Conservation (phyloP, 2,113 vertebrate species). For the Arenaria interpres region DNA sequence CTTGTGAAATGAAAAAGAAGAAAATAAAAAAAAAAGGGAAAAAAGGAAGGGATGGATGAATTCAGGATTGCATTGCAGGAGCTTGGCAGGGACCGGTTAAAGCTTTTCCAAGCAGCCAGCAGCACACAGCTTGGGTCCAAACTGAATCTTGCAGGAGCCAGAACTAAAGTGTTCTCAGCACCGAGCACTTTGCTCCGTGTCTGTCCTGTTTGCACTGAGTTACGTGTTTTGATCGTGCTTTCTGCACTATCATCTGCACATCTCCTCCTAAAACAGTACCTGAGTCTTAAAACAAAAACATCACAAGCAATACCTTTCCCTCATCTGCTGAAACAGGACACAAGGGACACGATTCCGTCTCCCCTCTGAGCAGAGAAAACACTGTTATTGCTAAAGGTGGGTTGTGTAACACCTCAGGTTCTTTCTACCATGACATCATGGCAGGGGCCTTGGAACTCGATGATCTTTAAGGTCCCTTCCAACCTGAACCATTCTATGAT, state of each 20-base stretch:
- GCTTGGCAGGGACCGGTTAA: background rate
- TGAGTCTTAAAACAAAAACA: background rate
- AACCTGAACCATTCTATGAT: too few relatives aligned
- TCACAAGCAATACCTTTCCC: background rate
- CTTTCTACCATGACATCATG: background rate
- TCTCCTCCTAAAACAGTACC: background rate
- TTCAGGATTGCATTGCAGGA: background rate
- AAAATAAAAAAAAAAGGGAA: background rate
- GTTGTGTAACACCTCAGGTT: background rate
- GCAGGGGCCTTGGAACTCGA: too few relatives aligned
- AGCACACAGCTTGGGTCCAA: background rate
- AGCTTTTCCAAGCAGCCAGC: conserved; percentile 7
- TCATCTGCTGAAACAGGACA: background rate
- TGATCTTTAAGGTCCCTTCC: too few relatives aligned
- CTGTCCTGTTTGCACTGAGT: background rate
- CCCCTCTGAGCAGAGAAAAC: background rate
- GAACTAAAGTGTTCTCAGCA: background rate
- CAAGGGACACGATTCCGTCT: background rate
- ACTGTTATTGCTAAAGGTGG: background rate
- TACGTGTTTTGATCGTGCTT: background rate
- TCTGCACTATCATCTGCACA: background rate
- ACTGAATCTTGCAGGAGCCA: background rate
- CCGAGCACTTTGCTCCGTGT: background rate
- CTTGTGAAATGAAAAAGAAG: background rate
- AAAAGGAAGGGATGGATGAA: background rate